Evolutionary conservation across 2,888 invertebrate species (phyloP), one percentile per base, ranked within the genome.

Genomic region (Augiades crinisus): DNA sequence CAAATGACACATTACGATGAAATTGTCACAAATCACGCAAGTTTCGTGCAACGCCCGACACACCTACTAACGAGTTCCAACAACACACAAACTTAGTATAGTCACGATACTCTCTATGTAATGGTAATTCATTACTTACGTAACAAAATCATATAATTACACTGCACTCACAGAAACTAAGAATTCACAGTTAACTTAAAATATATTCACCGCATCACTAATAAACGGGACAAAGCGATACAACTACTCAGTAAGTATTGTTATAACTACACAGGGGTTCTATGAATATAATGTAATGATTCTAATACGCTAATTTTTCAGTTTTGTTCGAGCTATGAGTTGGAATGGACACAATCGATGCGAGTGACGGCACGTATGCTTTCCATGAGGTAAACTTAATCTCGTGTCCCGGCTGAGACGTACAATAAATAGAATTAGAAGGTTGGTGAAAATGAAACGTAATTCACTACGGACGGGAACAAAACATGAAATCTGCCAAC

Each of bases 391-490:
- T 70, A 66, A 67, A 67, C 53, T 56, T 49, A 59, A 64, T 59
- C 60, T 63, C 62, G 62, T 54, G 57, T 64, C 60, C 60, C 60
- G 44, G 31, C 47, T 21, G 47, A 59, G 55, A 65, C 57, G 59
- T 57, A 53, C 55, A 62, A 67, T 78, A 74, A 80, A 70, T 78
- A 68, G 22, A 45, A 53, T 31, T 51, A 38, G 27, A 27, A 13
- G 38, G 37, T 56, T 43, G 56, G 40, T 58, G 60, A 59, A 59
- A 58, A 65, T 60, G 56, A 67, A 67, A 70, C 55, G 60, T 83
- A 84, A 82, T 73, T 79, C 64, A 58, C 83, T 86, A 87, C 73
- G 88, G 88, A 88, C 88, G 88, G 88, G 87, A 88, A 87, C 84
- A 84, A 87, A 86, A 80, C 60, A 61, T 61, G 63, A 68, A 40